phyloP scores from a whole-genome alignment of 2,888 invertebrate species.

The Agrotis exclamationis region DNA sequence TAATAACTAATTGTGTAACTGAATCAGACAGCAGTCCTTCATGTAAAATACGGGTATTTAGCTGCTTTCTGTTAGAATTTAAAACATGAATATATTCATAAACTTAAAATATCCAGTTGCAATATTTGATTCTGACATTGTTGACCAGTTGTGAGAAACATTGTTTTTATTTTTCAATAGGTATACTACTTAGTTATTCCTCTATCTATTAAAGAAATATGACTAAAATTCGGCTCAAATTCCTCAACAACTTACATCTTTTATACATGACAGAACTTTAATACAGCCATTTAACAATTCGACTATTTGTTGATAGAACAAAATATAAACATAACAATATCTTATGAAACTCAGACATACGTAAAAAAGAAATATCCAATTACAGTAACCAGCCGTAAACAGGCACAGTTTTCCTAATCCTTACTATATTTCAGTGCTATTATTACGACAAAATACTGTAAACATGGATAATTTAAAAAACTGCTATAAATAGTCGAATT shows the following conservation, averaged over 20 bases:
- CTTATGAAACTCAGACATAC: conserved; percentile 3
- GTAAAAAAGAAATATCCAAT: neutral
- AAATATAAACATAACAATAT: conserved; percentile 12
- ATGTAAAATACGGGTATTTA: neutral
- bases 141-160: conserved; percentile 19
- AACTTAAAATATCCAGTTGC: conserved; percentile 6
- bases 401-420: neutral
- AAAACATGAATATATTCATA: conserved; percentile 31
- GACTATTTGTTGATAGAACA: conserved; percentile 16
- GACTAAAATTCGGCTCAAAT: conserved; percentile 25
- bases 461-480: neutral
- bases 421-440: neutral
- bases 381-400: neutral
- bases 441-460: neutral
- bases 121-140: neutral
- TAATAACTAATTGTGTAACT: neutral
- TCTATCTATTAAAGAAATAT: conserved; percentile 1
- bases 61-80: conserved; percentile 7
- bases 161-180: conserved; percentile 1
- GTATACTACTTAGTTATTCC: conserved; percentile 3
- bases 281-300: conserved; percentile 29
- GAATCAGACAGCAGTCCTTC: neutral
- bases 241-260: conserved; percentile 22
- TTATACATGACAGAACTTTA: neutral
- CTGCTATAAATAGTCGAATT: conserved; percentile 27